These are phyloP conservation scores for Cecidostiba fungosa DNA, from an alignment of 2,888 invertebrate genomes.

Conservation along the genomic window DNA sequence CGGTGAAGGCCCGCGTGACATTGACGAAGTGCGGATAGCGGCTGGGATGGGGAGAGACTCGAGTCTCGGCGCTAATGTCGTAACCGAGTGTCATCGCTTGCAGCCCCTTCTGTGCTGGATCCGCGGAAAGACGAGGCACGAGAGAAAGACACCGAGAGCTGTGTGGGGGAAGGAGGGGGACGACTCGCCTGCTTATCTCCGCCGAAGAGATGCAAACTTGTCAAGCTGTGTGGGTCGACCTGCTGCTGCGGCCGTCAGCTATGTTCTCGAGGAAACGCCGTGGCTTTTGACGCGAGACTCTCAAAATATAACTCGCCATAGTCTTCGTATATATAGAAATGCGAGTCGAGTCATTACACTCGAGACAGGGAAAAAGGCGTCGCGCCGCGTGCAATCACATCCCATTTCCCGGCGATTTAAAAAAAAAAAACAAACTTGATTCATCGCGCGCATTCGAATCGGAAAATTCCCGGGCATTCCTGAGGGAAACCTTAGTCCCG, in stretches of 20 bases:
- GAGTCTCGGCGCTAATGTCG: slow-evolving; percentile 73
- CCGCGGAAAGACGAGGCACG: slow-evolving; percentile 64
- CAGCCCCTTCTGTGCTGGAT: slow-evolving; percentile 65
- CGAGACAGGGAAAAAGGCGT: slow-evolving; percentile 44
- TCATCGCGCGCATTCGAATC: slow-evolving; percentile 54
- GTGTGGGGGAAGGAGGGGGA: slow-evolving; percentile 45
- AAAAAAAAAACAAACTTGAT: slow-evolving; percentile 62
- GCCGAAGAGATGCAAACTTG: slow-evolving; percentile 54
- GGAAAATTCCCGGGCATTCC: slow-evolving; percentile 53
- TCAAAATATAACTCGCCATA: background rate
- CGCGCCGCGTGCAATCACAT: slow-evolving; percentile 19
- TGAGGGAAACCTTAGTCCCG: slow-evolving; percentile 61
- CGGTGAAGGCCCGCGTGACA: slow-evolving; percentile 68
- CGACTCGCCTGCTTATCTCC: slow-evolving; percentile 68
- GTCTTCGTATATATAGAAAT: background rate
- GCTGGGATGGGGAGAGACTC: slow-evolving; percentile 64
- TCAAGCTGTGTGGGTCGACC: slow-evolving; percentile 27
- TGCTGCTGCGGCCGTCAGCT: background rate
- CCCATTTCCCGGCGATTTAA: slow-evolving; percentile 49
- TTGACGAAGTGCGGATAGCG: slow-evolving; percentile 74
- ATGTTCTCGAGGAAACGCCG: slow-evolving; percentile 51
- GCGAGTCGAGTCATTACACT: slow-evolving; percentile 34
- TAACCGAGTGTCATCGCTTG: slow-evolving; percentile 75
- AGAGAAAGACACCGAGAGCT: slow-evolving; percentile 56
- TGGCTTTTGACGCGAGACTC: slow-evolving; percentile 51